These are phyloP conservation scores for Tryphoninae sp. DNA, from an alignment of 2,888 invertebrate genomes.

Conservation along the genomic window DNA sequence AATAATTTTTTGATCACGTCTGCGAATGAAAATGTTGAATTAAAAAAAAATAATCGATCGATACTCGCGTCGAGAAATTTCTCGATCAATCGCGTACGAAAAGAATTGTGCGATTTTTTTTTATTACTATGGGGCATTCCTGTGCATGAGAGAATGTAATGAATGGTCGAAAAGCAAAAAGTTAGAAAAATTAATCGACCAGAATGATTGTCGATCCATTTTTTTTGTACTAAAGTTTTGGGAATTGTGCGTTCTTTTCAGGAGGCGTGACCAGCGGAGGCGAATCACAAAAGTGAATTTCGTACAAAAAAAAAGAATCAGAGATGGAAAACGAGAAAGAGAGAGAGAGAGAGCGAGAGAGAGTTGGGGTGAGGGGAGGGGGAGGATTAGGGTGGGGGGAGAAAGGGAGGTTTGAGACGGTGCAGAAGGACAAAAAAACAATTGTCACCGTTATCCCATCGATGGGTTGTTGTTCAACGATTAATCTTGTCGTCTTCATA, in stretches of 20 bases:
- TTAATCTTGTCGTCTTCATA: slow-evolving; percentile 56
- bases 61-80: not conserved
- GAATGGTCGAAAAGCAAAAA: slow-evolving; percentile 18
- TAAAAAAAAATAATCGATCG: not conserved
- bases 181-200: slow-evolving; percentile 32
- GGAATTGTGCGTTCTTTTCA: slow-evolving; percentile 77
- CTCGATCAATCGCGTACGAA: not conserved
- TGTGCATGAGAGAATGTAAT: slow-evolving; percentile 39
- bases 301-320: slow-evolving; percentile 64
- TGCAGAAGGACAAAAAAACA: slow-evolving; percentile 19
- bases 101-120: not conserved
- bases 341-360: slow-evolving; percentile 19
- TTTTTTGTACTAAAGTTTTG: slow-evolving; percentile 55
- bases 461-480: slow-evolving; percentile 55
- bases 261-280: slow-evolving; percentile 77
- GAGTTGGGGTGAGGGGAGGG: slow-evolving; percentile 16
- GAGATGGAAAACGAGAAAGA: slow-evolving; percentile 17
- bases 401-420: not conserved
- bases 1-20: no score
- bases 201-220: no score
- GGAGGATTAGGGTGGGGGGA: not conserved
- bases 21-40: no score
- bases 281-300: slow-evolving; percentile 76
- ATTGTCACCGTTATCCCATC: slow-evolving; percentile 49
- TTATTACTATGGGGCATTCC: not conserved